These are phyloP conservation scores for Tetramorium bicarinatum DNA, from an alignment of 2,888 invertebrate species.

Conservation along the genomic window DNA sequence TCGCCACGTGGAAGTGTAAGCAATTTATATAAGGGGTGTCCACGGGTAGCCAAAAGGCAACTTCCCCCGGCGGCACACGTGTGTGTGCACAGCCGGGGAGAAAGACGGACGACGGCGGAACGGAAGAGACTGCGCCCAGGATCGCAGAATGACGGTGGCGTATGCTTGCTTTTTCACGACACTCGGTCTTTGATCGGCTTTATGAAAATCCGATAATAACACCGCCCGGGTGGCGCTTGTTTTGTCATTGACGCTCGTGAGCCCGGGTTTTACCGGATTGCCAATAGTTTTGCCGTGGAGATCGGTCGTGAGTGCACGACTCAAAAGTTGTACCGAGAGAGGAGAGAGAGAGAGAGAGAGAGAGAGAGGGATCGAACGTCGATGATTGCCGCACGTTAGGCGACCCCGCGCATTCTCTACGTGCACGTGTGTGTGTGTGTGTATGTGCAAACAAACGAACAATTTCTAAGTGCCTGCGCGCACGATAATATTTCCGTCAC, in stretches of 20 bases:
- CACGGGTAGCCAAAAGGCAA: constrained; percentile 3
- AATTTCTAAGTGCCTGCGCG: constrained; percentile 58
- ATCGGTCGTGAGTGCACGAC: constrained; percentile 15
- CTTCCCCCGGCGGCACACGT: neutral
- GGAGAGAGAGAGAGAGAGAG: neutral
- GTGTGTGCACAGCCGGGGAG: constrained; percentile 2
- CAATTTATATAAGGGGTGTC: constrained; percentile 48
- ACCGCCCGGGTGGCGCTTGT: constrained; percentile 57
- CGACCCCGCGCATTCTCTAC: neutral
- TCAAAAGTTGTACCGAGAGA: constrained; percentile 62
- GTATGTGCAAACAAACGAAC: constrained; percentile 67
- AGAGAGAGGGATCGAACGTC: constrained; percentile 1
- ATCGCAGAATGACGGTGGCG: constrained; percentile 35
- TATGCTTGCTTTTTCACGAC: constrained; percentile 60
- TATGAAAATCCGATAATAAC: constrained; percentile 81
- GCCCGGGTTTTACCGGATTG: constrained; percentile 45
- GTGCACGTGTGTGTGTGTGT: neutral
- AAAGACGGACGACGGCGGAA: neutral
- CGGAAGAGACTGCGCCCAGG: neutral
- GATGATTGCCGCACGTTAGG: constrained; percentile 63
- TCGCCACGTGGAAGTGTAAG: constrained; percentile 37
- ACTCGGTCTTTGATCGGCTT: constrained; percentile 73
- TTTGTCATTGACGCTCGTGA: constrained; percentile 58
- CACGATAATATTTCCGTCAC: constrained; percentile 72
- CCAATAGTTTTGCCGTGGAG: constrained; percentile 7